These are phyloP conservation scores for Phenganax subtilis DNA, from an alignment of 92 coral and sea anemone genomes.

Conservation along the genomic window DNA sequence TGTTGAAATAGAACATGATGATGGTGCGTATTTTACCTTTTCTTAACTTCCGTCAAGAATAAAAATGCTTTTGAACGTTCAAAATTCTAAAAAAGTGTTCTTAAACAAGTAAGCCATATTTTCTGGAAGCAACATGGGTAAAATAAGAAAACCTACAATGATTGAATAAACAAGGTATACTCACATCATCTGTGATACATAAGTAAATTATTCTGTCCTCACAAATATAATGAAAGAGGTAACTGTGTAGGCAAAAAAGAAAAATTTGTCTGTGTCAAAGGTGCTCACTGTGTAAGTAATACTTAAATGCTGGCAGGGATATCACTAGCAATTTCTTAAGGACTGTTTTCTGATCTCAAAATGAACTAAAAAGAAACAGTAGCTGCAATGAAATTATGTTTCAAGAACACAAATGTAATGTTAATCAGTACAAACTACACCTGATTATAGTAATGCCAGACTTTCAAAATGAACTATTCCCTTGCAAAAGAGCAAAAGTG, in stretches of 20 bases:
- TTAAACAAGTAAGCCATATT: not conserved
- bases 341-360: too few relatives aligned
- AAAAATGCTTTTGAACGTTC: conserved; percentile 91
- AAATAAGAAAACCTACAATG: not conserved
- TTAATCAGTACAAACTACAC: too few relatives aligned
- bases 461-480: too few relatives aligned
- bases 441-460: too few relatives aligned
- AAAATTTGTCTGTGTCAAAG: too few relatives aligned
- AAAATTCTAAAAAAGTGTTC: conserved; percentile 59
- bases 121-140: not conserved
- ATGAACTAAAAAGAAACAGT: too few relatives aligned
- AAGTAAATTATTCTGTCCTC: conserved; percentile 83
- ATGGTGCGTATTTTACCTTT: conserved; percentile 54
- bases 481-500: too few relatives aligned
- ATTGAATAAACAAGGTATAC: conserved; percentile 8
- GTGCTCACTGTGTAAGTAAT: too few relatives aligned
- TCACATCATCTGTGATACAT: conserved; percentile 98
- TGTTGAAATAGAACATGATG: not conserved
- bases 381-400: too few relatives aligned
- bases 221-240: conserved; percentile 90
- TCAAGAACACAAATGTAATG: too few relatives aligned
- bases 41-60: conserved; percentile 83
- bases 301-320: too few relatives aligned
- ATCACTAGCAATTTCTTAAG: too few relatives aligned
- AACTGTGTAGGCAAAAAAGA: conserved; percentile 55